phyloP scores from a whole-genome alignment of 2,797 vertebrate genomes.

The Steatocranus sp. region DNA sequence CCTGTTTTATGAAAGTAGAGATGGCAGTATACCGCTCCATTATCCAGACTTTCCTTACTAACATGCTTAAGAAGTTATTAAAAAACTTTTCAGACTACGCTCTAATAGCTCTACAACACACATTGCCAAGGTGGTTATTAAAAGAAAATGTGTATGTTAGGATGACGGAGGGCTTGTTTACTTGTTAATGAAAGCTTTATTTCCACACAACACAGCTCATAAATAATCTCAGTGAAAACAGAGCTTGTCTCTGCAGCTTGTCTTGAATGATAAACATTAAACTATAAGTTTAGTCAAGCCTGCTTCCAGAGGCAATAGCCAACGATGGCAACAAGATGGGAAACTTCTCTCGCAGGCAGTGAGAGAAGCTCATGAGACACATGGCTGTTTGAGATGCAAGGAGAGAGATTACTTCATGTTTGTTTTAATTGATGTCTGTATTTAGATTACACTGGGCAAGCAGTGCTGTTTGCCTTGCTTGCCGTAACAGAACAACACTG shows the following conservation, averaged over 20 bases:
- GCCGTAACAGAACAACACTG: neutral
- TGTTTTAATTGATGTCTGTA: neutral
- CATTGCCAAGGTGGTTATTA: neutral
- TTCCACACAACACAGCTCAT: neutral
- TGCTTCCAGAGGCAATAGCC: neutral
- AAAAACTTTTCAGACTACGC: neutral
- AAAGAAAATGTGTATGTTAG: neutral
- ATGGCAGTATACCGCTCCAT: neutral
- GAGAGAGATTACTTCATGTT: neutral
- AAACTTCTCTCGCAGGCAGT: accelerated
- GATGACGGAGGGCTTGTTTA: neutral
- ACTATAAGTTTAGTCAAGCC: neutral
- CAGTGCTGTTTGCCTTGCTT: neutral
- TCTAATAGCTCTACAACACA: neutral
- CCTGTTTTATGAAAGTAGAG: neutral
- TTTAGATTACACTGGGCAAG: neutral
- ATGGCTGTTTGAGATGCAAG: neutral
- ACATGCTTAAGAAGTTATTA: neutral
- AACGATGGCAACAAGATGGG: neutral
- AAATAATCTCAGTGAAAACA: neutral
- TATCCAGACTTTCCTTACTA: accelerated
- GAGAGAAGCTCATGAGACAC: neutral
- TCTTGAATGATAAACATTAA: neutral
- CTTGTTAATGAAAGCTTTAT: neutral
- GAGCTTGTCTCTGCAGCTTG: neutral